Base-by-base conservation (phyloP, 2,888 invertebrate genomes). In the Ophonus ardosiacus region DNA sequence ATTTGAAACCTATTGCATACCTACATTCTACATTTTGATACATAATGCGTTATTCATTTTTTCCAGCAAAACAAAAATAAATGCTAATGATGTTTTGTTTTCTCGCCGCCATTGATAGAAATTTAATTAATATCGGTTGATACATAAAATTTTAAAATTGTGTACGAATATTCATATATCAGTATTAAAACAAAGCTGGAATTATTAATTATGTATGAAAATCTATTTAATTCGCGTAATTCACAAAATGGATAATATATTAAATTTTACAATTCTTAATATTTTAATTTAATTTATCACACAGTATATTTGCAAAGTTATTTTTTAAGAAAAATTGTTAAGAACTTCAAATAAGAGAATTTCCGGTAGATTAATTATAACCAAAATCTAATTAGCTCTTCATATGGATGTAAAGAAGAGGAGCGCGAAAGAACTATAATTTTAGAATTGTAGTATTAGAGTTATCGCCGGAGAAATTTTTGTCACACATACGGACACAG, bases 131-230 rank as follows among this genome's bases (percentile, higher is more conserved):
- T 24, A 8, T 63, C 31, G 31, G 31, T 31, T 18, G 1, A 61
- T 61, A 61, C 59, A 61, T 15, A 63, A 63, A 63, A 63, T 61
- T 15, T 18, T 10, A 61, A 61, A 15, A 15, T 61, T 61, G 18
- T 61, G 5, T 7, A 56, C n/a, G 15, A 13, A 59, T 63, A 63
- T 63, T 63, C 24, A 63, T 63, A 24, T 21, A 24, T 18, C 7
- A 63, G 18, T 63, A 63, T 63, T 63, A 10, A 18, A 63, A 63
- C 18, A 63, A 63, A 21, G 10, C 21, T 10, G 7, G 21, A 63
- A 63, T 21, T 21, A 63, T 63, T 63, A 63, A 24, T 24, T 63
- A 24, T 21, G 24, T 24, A 63, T 63, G 63, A 63, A 63, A 63
- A 24, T 63, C 21, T 21, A 21, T 63, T 63, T 24, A 24, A 24